A percentile compares a stretch with the other conserved stretches of the same genome.
Conservation (phyloP, 2,888 invertebrate species). For the Rhaphigaster nebulosa region DNA sequence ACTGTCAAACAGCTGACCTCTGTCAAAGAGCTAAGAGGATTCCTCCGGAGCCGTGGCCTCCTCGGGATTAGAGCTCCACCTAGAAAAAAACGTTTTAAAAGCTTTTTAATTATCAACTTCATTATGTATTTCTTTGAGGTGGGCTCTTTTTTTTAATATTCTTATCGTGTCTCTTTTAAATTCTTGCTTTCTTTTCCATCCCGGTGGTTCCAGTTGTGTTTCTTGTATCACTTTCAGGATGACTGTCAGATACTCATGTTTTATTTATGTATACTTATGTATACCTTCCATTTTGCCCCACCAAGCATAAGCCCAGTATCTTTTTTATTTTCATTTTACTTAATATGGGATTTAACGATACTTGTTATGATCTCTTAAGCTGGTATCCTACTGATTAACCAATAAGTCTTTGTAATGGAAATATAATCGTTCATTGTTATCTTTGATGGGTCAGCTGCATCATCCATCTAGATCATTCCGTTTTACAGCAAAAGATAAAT, state of each 20-base stretch:
- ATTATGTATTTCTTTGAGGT: constrained; percentile 46
- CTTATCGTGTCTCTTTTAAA: constrained; percentile 23
- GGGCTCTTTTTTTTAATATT: not conserved
- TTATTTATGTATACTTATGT: constrained; percentile 33
- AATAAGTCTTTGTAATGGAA: not conserved
- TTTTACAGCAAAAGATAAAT: not conserved
- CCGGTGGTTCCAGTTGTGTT: constrained; percentile 13
- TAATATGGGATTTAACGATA: not conserved
- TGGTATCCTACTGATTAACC: not conserved
- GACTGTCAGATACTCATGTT: constrained; percentile 34
- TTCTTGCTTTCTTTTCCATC: constrained; percentile 3
- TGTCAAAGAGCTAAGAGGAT: constrained; percentile 40
- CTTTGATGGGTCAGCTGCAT: not conserved
- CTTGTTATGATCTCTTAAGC: not conserved
- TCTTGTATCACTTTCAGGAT: constrained; percentile 6
- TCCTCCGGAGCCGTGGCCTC: too few relatives aligned
- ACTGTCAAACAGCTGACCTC: constrained; percentile 39
- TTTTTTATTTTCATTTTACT: not conserved
- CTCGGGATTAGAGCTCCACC: not conserved
- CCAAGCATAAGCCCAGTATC: not conserved
- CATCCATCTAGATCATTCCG: not conserved
- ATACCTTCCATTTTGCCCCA: not conserved
- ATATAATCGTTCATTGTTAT: not conserved
- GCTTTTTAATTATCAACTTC: constrained; percentile 55
- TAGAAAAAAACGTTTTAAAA: constrained; percentile 43